Evolutionary conservation across 2,888 invertebrate species (phyloP).

Genomic region (Colletes collaris): DNA sequence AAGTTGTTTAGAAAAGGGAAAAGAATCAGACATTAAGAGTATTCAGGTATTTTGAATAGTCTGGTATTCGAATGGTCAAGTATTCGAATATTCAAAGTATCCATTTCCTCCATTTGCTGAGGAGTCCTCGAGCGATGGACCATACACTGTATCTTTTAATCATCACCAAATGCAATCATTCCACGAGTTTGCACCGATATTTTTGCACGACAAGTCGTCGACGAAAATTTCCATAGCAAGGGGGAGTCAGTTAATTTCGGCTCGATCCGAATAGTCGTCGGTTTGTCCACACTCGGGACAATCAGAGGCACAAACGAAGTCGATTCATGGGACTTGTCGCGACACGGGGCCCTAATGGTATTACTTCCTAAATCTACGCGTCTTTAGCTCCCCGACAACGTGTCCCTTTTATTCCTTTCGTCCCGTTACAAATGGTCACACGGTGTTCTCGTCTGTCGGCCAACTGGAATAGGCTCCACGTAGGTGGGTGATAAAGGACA

Average conservation of each 20-base stretch:
- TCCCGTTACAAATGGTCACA: slow-evolving; percentile 63
- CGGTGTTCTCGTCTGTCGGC: slow-evolving; percentile 36
- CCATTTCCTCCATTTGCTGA: too few species aligned
- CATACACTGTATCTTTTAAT: too few species aligned
- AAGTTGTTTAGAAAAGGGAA: too few species aligned
- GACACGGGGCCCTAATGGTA: slow-evolving; percentile 70
- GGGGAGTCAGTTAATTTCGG: too few species aligned
- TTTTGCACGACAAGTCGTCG: too few species aligned
- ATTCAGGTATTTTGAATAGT: too few species aligned
- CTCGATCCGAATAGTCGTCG: neutral
- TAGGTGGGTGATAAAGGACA: slow-evolving; percentile 51
- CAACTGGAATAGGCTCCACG: slow-evolving; percentile 9
- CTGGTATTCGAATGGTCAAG: too few species aligned
- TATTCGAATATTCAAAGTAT: too few species aligned
- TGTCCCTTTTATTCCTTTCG: slow-evolving; percentile 27
- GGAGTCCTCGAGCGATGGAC: too few species aligned
- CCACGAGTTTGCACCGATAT: neutral
- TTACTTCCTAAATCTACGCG: slow-evolving; percentile 67
- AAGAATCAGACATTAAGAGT: too few species aligned
- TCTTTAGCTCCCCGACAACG: slow-evolving; percentile 30
- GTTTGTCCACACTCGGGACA: neutral
- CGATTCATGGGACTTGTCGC: slow-evolving; percentile 68
- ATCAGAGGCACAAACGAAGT: slow-evolving; percentile 43
- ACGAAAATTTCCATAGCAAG: too few species aligned
- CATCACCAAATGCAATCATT: neutral